Percentiles rank a stretch among this genome's conserved stretches.
phyloP scores from a whole-genome alignment of 2,797 vertebrate species.

The Falco columbarius region DNA sequence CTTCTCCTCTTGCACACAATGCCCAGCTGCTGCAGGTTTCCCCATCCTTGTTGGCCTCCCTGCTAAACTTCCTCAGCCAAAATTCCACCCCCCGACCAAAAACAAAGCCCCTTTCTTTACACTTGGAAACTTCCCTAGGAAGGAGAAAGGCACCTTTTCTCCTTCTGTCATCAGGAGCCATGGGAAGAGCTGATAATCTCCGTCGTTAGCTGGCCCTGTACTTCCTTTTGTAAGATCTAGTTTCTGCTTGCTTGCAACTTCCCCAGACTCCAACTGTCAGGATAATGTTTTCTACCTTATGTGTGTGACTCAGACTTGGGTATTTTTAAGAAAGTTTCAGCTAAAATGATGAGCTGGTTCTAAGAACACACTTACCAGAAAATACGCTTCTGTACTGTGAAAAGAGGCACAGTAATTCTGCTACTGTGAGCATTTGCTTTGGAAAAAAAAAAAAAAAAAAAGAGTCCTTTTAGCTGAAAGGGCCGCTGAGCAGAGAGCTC shows the following conservation, averaged over 20 bases:
- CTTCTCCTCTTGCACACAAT: not conserved
- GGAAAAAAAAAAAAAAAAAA: not conserved
- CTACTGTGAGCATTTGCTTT: not conserved
- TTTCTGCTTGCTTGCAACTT: constrained; percentile 40
- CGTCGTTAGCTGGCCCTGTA: not conserved
- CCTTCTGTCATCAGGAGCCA: constrained; percentile 4
- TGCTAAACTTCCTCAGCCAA: not conserved
- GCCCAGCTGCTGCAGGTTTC: not conserved
- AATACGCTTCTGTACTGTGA: not conserved
- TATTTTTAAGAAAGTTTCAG: not conserved
- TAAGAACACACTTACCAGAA: not conserved
- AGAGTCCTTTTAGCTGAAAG: not conserved
- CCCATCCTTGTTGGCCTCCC: not conserved
- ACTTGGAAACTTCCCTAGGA: not conserved
- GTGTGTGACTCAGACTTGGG: not conserved
- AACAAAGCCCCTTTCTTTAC: constrained; percentile 21
- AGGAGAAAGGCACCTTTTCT: constrained; percentile 34
- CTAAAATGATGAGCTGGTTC: not conserved
- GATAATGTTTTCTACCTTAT: not conserved
- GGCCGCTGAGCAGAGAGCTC: not conserved
- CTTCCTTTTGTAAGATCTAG: constrained; percentile 19
- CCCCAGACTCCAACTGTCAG: not conserved
- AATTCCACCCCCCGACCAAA: not conserved
- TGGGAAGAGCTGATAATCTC: constrained; percentile 22
- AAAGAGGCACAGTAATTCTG: not conserved